phyloP scores from a whole-genome alignment of 2,888 invertebrate genomes.

The Tridacna crocea region DNA sequence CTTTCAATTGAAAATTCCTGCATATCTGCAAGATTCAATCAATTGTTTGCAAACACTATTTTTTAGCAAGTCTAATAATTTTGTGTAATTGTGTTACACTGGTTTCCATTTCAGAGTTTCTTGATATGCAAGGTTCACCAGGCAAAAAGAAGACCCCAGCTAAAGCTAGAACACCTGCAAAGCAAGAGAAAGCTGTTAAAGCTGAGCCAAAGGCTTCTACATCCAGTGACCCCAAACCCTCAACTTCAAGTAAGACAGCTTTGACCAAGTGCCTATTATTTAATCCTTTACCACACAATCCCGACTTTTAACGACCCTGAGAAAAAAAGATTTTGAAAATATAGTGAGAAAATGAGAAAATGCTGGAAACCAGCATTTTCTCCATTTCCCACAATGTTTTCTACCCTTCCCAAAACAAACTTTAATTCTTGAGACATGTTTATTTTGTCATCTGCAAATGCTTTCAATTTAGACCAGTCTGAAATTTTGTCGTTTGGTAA shows the following conservation, averaged over 20 bases:
- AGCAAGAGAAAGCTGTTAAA: conserved; percentile 17
- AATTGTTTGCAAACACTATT: too few species aligned
- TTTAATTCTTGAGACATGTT: too few species aligned
- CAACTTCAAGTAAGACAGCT: conserved; percentile 21
- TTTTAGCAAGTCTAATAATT: too few species aligned
- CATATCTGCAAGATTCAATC: too few species aligned
- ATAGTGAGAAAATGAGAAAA: neutral
- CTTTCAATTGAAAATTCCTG: too few species aligned
- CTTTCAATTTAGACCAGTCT: too few species aligned
- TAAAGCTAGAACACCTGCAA: conserved; percentile 31
- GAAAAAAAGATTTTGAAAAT: neutral
- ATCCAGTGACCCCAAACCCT: conserved; percentile 16
- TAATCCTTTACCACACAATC: neutral
- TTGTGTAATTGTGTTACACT: too few species aligned
- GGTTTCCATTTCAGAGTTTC: conserved; percentile 47
- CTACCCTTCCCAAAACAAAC: too few species aligned
- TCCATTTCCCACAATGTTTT: neutral
- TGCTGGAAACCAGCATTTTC: neutral
- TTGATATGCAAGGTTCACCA: conserved; percentile 57
- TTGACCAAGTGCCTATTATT: neutral
- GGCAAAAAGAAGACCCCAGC: conserved; percentile 61
- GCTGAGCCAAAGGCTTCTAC: conserved; percentile 16
- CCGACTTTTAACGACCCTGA: neutral
- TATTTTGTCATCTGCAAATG: too few species aligned
- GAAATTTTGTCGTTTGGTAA: too few species aligned